A percentile compares a stretch with the other conserved stretches of the same genome.
Conservation (phyloP, 2,888 invertebrate species). For the Desoria tigrina region DNA sequence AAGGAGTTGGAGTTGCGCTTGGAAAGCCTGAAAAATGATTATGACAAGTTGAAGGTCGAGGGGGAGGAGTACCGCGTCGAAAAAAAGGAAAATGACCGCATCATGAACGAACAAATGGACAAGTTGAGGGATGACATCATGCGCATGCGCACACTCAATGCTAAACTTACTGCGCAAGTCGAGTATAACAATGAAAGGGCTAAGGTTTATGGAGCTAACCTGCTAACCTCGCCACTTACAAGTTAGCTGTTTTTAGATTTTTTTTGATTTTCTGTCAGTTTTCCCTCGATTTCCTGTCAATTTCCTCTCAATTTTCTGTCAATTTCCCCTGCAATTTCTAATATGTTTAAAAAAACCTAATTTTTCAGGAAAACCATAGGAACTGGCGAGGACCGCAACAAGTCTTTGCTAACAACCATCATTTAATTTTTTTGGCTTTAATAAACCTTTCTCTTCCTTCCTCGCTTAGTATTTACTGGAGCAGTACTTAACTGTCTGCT, state of each 20-base stretch:
- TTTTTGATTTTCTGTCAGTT: too few relatives aligned
- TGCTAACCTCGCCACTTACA: conserved; percentile 71
- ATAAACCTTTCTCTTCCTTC: too few relatives aligned
- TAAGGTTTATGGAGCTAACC: conserved; percentile 63
- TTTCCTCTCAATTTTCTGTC: too few relatives aligned
- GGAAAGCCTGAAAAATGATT: conserved; percentile 57
- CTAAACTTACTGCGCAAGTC: conserved; percentile 75
- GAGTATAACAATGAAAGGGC: conserved; percentile 83
- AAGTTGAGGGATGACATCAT: conserved; percentile 71
- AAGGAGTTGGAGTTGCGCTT: neutral
- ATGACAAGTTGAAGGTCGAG: conserved; percentile 75
- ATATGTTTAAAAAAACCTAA: too few relatives aligned
- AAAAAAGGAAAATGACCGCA: conserved; percentile 77
- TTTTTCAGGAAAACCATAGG: conserved; percentile 82
- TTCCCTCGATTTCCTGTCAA: too few relatives aligned
- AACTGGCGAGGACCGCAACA: conserved; percentile 81
- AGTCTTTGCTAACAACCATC: too few relatives aligned
- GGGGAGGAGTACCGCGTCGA: conserved; percentile 83
- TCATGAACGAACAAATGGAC: conserved; percentile 81
- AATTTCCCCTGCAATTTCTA: too few relatives aligned
- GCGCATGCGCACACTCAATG: conserved; percentile 67
- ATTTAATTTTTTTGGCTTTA: too few relatives aligned
- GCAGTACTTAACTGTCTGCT: too few relatives aligned
- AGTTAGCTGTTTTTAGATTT: too few relatives aligned
- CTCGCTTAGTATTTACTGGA: too few relatives aligned